Conservation (phyloP, 2,888 invertebrate genomes). For the Epistrophe grossulariae region DNA sequence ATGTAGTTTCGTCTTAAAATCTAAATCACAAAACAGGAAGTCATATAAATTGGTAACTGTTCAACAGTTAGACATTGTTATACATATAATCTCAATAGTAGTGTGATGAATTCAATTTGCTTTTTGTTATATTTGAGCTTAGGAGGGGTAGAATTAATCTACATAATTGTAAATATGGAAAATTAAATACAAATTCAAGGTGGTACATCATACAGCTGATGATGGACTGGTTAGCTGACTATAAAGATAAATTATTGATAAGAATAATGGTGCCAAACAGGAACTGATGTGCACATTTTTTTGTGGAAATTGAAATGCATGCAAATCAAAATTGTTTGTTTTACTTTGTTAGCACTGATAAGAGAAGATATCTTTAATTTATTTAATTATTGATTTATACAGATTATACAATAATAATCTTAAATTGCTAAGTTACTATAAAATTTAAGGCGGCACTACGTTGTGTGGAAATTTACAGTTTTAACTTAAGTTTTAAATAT, state of each 20-base stretch:
- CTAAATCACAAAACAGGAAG: constrained; percentile 66
- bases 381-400: no score
- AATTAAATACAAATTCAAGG: constrained; percentile 45
- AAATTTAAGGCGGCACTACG: no score
- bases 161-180: constrained; percentile 7
- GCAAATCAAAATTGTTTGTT: constrained; percentile 61
- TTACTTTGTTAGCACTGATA: constrained; percentile 29
- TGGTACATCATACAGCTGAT: constrained; percentile 21
- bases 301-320: background rate
- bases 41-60: constrained; percentile 53
- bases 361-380: background rate
- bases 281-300: background rate
- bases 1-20: constrained; percentile 40
- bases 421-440: no score
- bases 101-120: constrained; percentile 11
- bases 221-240: background rate
- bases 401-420: no score
- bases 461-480: no score
- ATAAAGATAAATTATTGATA: constrained; percentile 15
- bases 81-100: background rate
- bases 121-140: constrained; percentile 7
- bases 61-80: constrained; percentile 52
- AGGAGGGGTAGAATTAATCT: constrained; percentile 18
- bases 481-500: no score
- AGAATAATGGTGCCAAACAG: background rate